Base-by-base conservation (phyloP, 2,797 vertebrate species). In the Setipinna tenuifilis region DNA sequence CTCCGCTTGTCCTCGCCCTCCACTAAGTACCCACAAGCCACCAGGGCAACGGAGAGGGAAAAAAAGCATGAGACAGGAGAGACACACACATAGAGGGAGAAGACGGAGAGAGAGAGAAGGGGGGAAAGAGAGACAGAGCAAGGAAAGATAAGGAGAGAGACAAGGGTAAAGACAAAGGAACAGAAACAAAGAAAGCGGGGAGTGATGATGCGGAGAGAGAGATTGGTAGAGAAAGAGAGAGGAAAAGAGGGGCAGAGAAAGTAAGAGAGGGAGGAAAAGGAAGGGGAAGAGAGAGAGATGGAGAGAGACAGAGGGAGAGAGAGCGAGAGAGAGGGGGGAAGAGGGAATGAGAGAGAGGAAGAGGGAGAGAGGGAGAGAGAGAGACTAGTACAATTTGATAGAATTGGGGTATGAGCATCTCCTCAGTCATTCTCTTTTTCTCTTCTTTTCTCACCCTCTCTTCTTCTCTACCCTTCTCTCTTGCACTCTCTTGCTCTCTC, bases 1-100 rank as follows among this genome's bases (percentile, higher is more conserved):
- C 82, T 87, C 71, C 46, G 31, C 68, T 65, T 46, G 82, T 83
- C 81, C 68, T 83, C 57, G 41, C 48, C 46, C 84, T 61, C 58
- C 81, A 78, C 82, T 80, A 61, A 75, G 83, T 68, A 28, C 84
- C 81, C 31, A 65, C 59, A 81, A 80, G 68, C 44, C 71, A 78
- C 71, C 71, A 35, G 71, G 71, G 71, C 31, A 14, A 54, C 6
- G 50, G 17, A 23, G n/a, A 21, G 86, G 23, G 23, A 28, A 3
- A 68, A 19, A 68, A 11, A 25, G 62, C 23, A 14, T 31, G n/a
- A 25, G 86, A 54, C 31, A 23, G 48, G 86, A 25, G 17, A 68
- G 62, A 68, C 78, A 23, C 57, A 82, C 44, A 46, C 0, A 21
- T 12, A 21, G 61, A 75, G 35, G 71, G 41, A 68, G 62, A 65